These are phyloP conservation scores for Atta texana DNA, from an alignment of 1,140 invertebrate genomes.

Conservation along the genomic window DNA sequence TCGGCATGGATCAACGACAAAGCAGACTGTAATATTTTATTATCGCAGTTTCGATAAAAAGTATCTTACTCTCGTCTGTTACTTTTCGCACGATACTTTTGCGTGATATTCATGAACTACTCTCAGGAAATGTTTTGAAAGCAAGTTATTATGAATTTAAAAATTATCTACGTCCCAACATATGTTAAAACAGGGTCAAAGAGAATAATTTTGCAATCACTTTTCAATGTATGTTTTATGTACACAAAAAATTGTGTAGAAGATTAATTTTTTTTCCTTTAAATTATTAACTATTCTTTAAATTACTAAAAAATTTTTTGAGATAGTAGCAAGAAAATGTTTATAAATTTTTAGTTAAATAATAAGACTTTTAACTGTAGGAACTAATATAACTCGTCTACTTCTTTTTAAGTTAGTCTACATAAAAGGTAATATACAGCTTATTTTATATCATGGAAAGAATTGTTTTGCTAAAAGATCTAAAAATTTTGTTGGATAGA, in stretches of 20 bases:
- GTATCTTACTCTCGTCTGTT: neutral
- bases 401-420: neutral
- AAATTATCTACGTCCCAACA: neutral
- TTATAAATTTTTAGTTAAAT: neutral
- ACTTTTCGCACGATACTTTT: neutral
- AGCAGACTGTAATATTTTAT: slow-evolving; percentile 41
- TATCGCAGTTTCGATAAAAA: slow-evolving; percentile 55
- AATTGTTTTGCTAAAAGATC: too few relatives aligned
- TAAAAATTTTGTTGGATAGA: too few relatives aligned
- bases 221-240: neutral
- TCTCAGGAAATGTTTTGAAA: neutral
- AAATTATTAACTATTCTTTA: neutral
- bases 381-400: neutral
- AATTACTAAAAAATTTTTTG: neutral
- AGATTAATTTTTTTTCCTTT: neutral
- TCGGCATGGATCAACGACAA: slow-evolving; percentile 58
- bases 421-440: neutral
- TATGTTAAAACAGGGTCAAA: neutral
- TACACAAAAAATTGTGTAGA: neutral
- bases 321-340: neutral
- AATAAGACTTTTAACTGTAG: neutral
- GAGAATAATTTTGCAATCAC: neutral
- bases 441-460: too few relatives aligned
- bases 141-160: neutral
- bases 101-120: slow-evolving; percentile 9